Evolutionary conservation across 2,113 vertebrate species (phyloP).

Genomic region (Apodemus sylvaticus): DNA sequence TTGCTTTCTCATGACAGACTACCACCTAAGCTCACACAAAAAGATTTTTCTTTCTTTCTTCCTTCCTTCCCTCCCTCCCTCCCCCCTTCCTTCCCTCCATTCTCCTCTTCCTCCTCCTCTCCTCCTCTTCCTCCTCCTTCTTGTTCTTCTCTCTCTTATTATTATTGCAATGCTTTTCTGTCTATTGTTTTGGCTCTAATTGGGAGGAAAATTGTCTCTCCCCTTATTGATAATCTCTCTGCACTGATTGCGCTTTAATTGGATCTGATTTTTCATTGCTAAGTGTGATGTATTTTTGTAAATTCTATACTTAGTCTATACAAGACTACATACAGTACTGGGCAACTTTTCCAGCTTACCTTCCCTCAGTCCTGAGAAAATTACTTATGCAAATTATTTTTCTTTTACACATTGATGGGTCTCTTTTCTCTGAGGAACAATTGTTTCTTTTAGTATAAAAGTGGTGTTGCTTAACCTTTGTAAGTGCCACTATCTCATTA

Average conservation of each 20-base stretch:
- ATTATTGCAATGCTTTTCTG: neutral
- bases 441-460: neutral
- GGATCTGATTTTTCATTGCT: neutral
- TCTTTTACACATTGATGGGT: neutral
- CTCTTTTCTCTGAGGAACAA: neutral
- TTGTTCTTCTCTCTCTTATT: neutral
- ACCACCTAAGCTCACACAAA: neutral
- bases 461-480: neutral
- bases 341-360: neutral
- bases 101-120: fast-evolving
- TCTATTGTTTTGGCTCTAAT: neutral
- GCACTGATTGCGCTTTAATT: neutral
- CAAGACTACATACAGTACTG: neutral
- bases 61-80: too few relatives aligned
- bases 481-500: neutral
- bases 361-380: neutral
- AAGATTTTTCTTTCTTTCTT: too few relatives aligned
- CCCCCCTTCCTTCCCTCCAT: too few relatives aligned
- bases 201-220: neutral
- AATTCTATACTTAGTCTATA: neutral
- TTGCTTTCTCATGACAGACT: neutral
- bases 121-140: too few relatives aligned
- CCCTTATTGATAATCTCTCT: neutral
- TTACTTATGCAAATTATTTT: neutral
- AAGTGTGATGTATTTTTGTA: neutral